A percentile compares a stretch with the other conserved stretches of the same genome.
phyloP scores from a whole-genome alignment of 2,888 invertebrate species.

The Acleris holmiana region DNA sequence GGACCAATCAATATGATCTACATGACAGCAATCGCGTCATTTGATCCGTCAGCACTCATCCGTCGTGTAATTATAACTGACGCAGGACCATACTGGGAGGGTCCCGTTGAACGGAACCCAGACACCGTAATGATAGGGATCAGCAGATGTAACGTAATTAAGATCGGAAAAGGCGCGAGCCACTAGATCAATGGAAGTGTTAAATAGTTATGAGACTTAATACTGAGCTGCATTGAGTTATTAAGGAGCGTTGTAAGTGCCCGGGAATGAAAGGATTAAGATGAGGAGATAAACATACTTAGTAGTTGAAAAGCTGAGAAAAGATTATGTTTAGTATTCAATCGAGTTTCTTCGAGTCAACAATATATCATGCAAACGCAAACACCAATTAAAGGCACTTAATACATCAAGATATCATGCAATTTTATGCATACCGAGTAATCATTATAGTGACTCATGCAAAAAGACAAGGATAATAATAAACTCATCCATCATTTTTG shows the following conservation, averaged over 20 bases:
- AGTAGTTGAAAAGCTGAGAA: not conserved
- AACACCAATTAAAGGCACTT: constrained; percentile 25
- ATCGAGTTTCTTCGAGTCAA: not conserved
- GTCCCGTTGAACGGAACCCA: constrained; percentile 53
- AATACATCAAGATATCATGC: constrained; percentile 19
- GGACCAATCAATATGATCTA: constrained; percentile 12
- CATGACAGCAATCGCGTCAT: constrained; percentile 13
- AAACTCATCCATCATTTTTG: not conserved
- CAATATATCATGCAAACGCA: constrained; percentile 7
- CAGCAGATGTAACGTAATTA: constrained; percentile 38
- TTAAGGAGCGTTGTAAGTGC: not conserved
- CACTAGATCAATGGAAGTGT: constrained; percentile 23
- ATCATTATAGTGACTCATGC: constrained; percentile 14
- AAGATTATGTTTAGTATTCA: not conserved
- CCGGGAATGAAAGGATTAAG: not conserved
- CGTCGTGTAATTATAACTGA: constrained; percentile 59
- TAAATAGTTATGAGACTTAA: constrained; percentile 27
- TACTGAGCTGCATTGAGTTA: constrained; percentile 5
- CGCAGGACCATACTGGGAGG: constrained; percentile 56
- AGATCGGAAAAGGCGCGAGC: constrained; percentile 24
- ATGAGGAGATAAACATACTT: not conserved
- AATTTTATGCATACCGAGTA: constrained; percentile 11
- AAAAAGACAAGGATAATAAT: constrained; percentile 5
- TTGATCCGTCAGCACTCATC: constrained; percentile 26
- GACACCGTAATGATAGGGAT: constrained; percentile 47